Conservation (phyloP, 2,113 vertebrate genomes). For the Lamprotornis superbus region DNA sequence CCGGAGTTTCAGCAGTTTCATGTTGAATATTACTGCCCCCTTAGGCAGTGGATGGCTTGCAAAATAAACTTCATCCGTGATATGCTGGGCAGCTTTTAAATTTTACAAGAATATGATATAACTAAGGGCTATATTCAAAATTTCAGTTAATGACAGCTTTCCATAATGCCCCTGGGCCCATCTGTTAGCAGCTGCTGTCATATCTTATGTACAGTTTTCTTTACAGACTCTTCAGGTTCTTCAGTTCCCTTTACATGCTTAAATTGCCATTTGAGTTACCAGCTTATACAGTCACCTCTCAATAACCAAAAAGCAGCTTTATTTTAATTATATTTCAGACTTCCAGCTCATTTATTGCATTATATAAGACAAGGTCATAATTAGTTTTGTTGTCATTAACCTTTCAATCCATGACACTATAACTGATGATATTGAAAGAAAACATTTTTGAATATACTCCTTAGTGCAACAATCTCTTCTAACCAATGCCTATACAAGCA, state of each 20-base stretch:
- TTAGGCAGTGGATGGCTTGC: constrained; percentile 92
- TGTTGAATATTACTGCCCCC: constrained; percentile 95
- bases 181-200: not conserved
- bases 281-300: not conserved
- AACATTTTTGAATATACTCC: constrained; percentile 79
- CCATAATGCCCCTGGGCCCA: not conserved
- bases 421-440: constrained; percentile 52
- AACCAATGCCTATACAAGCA: constrained; percentile 84
- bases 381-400: constrained; percentile 33
- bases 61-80: constrained; percentile 85
- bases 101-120: not conserved
- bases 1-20: constrained; percentile 99
- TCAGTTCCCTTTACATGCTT: constrained; percentile 33
- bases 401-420: constrained; percentile 44
- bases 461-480: constrained; percentile 71
- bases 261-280: constrained; percentile 36
- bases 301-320: constrained; percentile 50
- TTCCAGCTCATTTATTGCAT: constrained; percentile 18
- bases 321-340: constrained; percentile 42
- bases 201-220: not conserved
- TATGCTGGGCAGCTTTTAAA: constrained; percentile 86
- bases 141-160: constrained; percentile 49
- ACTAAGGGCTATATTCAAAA: constrained; percentile 84
- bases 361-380: not conserved
- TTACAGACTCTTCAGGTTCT: not conserved